Conservation (phyloP, 2,888 invertebrate genomes). For the Drosophila sordidula region DNA sequence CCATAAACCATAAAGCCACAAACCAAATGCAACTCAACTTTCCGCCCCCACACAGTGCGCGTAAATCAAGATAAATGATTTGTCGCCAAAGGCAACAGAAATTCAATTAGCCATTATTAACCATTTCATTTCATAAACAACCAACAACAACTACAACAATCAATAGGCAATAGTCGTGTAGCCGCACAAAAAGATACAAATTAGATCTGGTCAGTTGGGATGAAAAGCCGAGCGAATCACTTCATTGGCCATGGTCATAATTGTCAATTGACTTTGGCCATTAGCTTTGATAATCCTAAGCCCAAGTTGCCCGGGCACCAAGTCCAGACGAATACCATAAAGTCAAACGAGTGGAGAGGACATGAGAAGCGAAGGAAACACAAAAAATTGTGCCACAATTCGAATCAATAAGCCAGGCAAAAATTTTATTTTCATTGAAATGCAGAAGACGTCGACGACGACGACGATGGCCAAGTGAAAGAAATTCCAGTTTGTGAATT, state of each 20-base stretch:
- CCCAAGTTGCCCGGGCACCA: not conserved
- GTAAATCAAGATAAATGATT: constrained; percentile 79
- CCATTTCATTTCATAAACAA: constrained; percentile 72
- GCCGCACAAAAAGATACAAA: constrained; percentile 46
- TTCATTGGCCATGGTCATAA: constrained; percentile 78
- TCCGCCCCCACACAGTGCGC: constrained; percentile 65
- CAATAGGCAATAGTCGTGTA: constrained; percentile 54
- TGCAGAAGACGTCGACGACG: constrained; percentile 53
- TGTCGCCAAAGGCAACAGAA: constrained; percentile 77
- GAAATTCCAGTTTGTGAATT: constrained; percentile 70
- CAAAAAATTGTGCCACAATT: constrained; percentile 62
- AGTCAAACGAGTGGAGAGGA: constrained; percentile 27
- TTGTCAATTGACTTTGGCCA: constrained; percentile 83
- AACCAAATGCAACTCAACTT: constrained; percentile 3
- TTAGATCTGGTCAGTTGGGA: constrained; percentile 58
- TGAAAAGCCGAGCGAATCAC: constrained; percentile 66
- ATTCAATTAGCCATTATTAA: constrained; percentile 82
- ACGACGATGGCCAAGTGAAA: constrained; percentile 66
- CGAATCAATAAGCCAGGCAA: constrained; percentile 64
- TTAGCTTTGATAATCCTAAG: constrained; percentile 60
- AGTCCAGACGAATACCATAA: constrained; percentile 7
- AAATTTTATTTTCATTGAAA: constrained; percentile 76
- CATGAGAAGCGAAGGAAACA: constrained; percentile 8
- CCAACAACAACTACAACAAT: constrained; percentile 24
- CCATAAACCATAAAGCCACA: constrained; percentile 4